Percentiles rank a stretch among this genome's conserved stretches.
phyloP scores from a whole-genome alignment of 2,797 vertebrate genomes.

The Diplodus puntazzo region DNA sequence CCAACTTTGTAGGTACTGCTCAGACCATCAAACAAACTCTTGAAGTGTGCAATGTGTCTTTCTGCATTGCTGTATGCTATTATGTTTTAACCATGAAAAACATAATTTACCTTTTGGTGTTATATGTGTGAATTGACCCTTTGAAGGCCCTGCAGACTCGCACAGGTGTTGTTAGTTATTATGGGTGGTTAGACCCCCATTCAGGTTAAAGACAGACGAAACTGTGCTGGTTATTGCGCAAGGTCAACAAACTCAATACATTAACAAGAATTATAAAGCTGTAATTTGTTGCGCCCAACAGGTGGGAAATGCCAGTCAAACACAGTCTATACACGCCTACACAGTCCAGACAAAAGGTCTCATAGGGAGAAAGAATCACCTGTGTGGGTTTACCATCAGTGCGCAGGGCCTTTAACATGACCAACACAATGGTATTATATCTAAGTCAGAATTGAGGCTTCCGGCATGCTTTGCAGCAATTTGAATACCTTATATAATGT shows the following conservation, averaged over 20 bases:
- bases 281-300: background rate
- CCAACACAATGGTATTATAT: background rate
- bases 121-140: background rate
- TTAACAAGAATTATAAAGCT: constrained; percentile 8
- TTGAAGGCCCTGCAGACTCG: background rate
- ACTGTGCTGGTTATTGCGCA: background rate
- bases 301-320: constrained; percentile 8
- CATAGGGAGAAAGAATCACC: background rate
- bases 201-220: background rate
- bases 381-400: background rate
- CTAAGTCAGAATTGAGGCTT: background rate
- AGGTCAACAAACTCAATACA: constrained; percentile 4
- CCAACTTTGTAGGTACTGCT: background rate
- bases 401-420: background rate
- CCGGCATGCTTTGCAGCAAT: background rate
- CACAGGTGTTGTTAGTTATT: constrained; percentile 14
- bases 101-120: background rate
- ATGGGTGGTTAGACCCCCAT: background rate
- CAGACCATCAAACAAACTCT: background rate
- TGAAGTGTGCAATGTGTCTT: too few relatives aligned
- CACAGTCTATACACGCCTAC: background rate
- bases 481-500: background rate
- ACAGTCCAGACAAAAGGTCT: background rate
- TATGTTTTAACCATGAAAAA: background rate
- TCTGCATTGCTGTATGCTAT: background rate